phyloP scores from a whole-genome alignment of 2,888 invertebrate genomes.

The Limenitis camilla region DNA sequence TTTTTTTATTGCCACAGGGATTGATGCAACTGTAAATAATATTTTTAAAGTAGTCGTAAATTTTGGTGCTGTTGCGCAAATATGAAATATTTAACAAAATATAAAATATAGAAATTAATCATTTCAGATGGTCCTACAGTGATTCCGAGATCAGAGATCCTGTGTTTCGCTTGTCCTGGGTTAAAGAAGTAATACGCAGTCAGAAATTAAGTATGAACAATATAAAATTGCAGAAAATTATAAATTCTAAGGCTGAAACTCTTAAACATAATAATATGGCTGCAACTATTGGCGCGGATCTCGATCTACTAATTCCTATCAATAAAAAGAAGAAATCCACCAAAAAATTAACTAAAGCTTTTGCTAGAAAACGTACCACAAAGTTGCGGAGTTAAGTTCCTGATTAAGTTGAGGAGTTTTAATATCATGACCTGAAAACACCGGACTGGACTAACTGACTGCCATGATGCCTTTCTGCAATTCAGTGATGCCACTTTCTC shows the following conservation, averaged over 20 bases:
- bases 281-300: conserved; percentile 33
- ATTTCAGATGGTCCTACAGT: conserved; percentile 57
- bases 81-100: conserved; percentile 46
- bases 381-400: conserved; percentile 42
- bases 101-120: conserved; percentile 41
- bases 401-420: conserved; percentile 41
- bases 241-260: conserved; percentile 34
- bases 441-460: conserved; percentile 54
- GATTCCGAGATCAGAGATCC: conserved; percentile 39
- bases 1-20: too few relatives aligned
- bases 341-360: conserved; percentile 35
- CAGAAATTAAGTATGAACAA: conserved; percentile 39
- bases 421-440: conserved; percentile 67
- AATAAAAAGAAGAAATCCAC: conserved; percentile 65
- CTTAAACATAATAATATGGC: conserved; percentile 40
- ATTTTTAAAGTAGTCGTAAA: too few relatives aligned
- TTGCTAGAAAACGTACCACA: conserved; percentile 50
- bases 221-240: neutral
- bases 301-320: neutral
- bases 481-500: conserved; percentile 55
- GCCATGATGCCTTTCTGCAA: conserved; percentile 71
- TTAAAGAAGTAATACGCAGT: conserved; percentile 34
- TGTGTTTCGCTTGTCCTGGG: conserved; percentile 43
- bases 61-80: too few relatives aligned
- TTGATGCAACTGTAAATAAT: too few relatives aligned